These are phyloP conservation scores for Campylomormyrus numenius DNA, from an alignment of 2,113 vertebrate genomes.

Conservation along the genomic window DNA sequence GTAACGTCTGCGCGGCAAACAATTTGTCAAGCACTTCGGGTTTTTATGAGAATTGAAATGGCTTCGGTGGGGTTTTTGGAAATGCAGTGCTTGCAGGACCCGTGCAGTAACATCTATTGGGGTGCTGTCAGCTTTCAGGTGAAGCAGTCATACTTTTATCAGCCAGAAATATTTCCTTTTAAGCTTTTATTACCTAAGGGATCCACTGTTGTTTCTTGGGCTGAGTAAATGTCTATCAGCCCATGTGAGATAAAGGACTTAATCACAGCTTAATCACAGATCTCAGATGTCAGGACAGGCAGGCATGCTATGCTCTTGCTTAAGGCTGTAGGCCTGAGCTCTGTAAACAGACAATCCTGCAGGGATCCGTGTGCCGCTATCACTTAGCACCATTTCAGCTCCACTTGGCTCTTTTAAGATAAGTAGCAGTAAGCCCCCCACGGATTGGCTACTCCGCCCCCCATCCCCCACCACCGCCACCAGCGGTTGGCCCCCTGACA, in stretches of 20 bases:
- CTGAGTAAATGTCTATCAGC: constrained; percentile 17
- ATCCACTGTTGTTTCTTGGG: not conserved
- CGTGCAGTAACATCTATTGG: not conserved
- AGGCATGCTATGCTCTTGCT: constrained; percentile 15
- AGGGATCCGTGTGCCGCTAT: constrained; percentile 31
- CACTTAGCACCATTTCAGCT: constrained; percentile 27
- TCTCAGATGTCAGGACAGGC: not conserved
- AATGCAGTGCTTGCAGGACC: not conserved
- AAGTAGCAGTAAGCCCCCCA: constrained; percentile 17
- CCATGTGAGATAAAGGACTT: constrained; percentile 6
- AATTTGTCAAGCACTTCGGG: not conserved
- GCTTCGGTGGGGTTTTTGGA: not conserved
- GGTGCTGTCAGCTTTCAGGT: not conserved
- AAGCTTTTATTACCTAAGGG: not conserved
- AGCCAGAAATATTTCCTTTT: not conserved
- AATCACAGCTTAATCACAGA: constrained; percentile 9
- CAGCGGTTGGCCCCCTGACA: not conserved
- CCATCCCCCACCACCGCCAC: not conserved
- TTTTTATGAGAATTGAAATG: not conserved
- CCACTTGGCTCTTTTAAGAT: constrained; percentile 22
- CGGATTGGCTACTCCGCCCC: not conserved
- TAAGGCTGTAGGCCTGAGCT: constrained; percentile 30
- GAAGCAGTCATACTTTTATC: constrained; percentile 10
- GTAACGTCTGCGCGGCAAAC: not conserved
- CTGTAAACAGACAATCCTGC: constrained; percentile 33